Evolutionary conservation across 1,140 invertebrate genomes (phyloP), one percentile per base, ranked within the genome.

Genomic region (Cephus cinctus): DNA sequence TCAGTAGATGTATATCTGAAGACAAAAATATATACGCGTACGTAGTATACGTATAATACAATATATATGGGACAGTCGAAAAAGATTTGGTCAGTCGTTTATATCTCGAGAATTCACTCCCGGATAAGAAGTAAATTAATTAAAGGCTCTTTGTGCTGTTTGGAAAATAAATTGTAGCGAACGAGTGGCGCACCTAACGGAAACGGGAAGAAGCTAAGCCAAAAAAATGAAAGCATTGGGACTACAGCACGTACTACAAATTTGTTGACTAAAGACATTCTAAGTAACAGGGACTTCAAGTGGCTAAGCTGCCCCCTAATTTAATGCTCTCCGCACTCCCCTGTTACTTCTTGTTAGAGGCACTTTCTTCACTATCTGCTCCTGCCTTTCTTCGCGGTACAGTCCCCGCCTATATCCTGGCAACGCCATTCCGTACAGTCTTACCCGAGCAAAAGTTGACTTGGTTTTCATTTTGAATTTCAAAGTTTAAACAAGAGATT

Each of bases 401-500:
- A 12, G 27, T 30, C 14, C 14, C 27, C 27, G 3, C 14, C 27
- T 30, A 9, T 2, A 9, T 30, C 27, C 2, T 2, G 12, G 2
- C 27, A 11, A 11, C 27, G 11, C 27, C 27, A 3, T n/a, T n/a
- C n/a, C 2, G 2, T 30, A 11, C 27, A 9, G 11, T 4, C 15
- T 30, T 30, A 30, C 9, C 34, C 11, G 34, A 15, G 11, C 11
- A 36, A 36, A 41, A 14, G 9, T 19, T 9, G 39, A 27, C 51
- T 43, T 47, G 36, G 44, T 58, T 54, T 58, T 58, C 56, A 59
- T 67, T 62, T 59, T 30, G 44, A 53, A 58, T 62, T 59, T 50
- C 54, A 46, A 65, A 67, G 42, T 65, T 67, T 59, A 61, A 63
- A 65, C 60, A 61, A 67, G 50, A 52, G 56, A 63, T 65, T 56